Percentiles rank a stretch among this genome's conserved stretches.
Evolutionary conservation across 1,140 invertebrate species (phyloP).

Genomic region (Diorhabda sublineata): DNA sequence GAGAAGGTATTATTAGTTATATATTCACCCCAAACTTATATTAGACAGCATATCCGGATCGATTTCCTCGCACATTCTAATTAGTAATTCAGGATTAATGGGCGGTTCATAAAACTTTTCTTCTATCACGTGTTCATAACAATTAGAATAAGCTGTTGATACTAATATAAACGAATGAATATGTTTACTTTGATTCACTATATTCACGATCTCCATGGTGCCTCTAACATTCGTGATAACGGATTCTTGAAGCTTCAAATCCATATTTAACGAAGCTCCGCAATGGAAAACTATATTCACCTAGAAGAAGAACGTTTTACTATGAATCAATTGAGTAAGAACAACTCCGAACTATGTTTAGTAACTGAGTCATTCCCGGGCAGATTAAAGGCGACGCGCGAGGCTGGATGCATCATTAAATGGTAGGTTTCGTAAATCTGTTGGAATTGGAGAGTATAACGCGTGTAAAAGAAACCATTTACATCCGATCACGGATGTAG

Average conservation of each 20-base stretch:
- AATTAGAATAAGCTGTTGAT: constrained; percentile 80
- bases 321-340: background rate
- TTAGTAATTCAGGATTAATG: constrained; percentile 25
- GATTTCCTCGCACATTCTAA: constrained; percentile 24
- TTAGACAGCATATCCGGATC: constrained; percentile 19
- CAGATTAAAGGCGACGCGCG: too few species aligned
- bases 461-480: too few species aligned
- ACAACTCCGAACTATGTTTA: background rate
- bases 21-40: constrained; percentile 9
- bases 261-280: constrained; percentile 68
- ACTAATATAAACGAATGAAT: constrained; percentile 64
- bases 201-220: constrained; percentile 47
- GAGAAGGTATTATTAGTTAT: too few species aligned
- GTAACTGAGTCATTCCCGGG: too few species aligned
- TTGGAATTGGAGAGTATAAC: too few species aligned
- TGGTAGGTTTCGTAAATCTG: too few species aligned
- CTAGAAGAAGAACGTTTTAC: constrained; percentile 10
- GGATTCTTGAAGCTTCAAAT: constrained; percentile 49
- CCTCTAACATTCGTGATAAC: constrained; percentile 53
- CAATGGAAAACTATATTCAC: constrained; percentile 67
- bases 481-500: too few species aligned
- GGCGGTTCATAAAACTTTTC: constrained; percentile 54
- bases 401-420: too few species aligned
- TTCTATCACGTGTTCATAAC: constrained; percentile 62
- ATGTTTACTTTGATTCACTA: constrained; percentile 42